Base-by-base conservation (phyloP, 2,113 vertebrate species). In the Casuarius casuarius region DNA sequence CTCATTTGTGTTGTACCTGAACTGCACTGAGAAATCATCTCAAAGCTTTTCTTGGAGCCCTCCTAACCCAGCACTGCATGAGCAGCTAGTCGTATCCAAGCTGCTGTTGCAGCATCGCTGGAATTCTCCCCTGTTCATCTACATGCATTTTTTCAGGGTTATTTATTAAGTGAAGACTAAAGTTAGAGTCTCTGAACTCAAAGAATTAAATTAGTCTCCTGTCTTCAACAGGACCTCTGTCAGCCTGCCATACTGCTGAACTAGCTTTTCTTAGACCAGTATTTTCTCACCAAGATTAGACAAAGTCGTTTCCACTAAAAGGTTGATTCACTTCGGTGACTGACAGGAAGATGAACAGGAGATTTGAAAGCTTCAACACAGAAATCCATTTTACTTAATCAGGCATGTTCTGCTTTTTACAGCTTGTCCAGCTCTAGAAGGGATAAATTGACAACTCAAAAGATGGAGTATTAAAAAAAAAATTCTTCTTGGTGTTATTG, bases 311-410 rank as follows among this genome's bases (percentile, higher is more conserved):
- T 94, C 35, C 58, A 71, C 44, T 51, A 26, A 90, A 80, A 88
- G 16, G 28, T 81, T 90, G 54, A 56, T 84, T 77, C 26, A 20
- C 23, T 77, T 59, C 62, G n/a, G 38, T 92, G 74, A 92, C 31
- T 93, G 92, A 84, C 58, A 67, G 61, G 49, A 88, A 76, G 70
- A 91, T 49, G 74, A 93, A 46, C 46, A 75, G 51, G 56, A 92
- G 51, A 58, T 68, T 48, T 83, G 38, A 91, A 91, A 76, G 74
- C 59, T 86, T 84, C 79, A 81, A 51, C 72, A 61, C 23, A 80
- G 71, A 92, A 94, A 95, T 88, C 49, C 14, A 23, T 87, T 31
- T 73, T 79, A 76, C 68, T 80, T 81, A 84, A 63, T 80, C 26
- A 61, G 46, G 22, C n/a, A 7, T 44, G 51, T 90, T 92, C 58